Conservation (phyloP, 2,888 invertebrate species). For the Agrenia bidenticulata region DNA sequence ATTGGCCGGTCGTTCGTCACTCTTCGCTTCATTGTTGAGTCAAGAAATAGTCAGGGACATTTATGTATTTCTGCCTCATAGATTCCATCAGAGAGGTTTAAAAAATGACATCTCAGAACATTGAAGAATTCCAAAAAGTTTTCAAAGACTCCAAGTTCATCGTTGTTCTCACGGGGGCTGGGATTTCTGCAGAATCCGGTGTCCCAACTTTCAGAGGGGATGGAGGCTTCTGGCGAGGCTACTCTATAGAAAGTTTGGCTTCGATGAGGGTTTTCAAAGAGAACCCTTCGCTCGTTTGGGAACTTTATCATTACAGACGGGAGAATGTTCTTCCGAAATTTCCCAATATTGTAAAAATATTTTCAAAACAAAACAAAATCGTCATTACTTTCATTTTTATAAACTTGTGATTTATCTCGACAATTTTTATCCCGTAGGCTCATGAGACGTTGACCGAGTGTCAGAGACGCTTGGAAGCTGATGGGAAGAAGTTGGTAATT, state of each 20-base stretch:
- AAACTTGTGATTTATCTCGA: too few relatives aligned
- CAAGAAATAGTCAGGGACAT: too few relatives aligned
- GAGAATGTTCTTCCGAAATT: slow-evolving; percentile 58
- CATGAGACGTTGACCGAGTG: slow-evolving; percentile 59
- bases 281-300: slow-evolving; percentile 61
- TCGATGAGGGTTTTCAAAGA: slow-evolving; percentile 38
- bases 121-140: slow-evolving; percentile 56
- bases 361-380: too few relatives aligned
- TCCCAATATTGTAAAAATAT: slow-evolving; percentile 51
- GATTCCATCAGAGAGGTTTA: neutral
- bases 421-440: too few relatives aligned
- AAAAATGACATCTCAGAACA: slow-evolving; percentile 32
- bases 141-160: slow-evolving; percentile 57
- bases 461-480: slow-evolving; percentile 56
- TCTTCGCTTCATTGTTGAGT: too few relatives aligned
- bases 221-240: slow-evolving; percentile 60
- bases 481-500: slow-evolving; percentile 57
- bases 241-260: slow-evolving; percentile 55
- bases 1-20: too few relatives aligned
- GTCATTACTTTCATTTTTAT: too few relatives aligned
- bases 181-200: slow-evolving; percentile 60
- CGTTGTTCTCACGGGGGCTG: slow-evolving; percentile 59
- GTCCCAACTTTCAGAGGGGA: slow-evolving; percentile 60
- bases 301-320: slow-evolving; percentile 61
- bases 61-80: too few relatives aligned